Conservation (phyloP, 2,113 vertebrate species). For the Crotophaga sulcirostris region DNA sequence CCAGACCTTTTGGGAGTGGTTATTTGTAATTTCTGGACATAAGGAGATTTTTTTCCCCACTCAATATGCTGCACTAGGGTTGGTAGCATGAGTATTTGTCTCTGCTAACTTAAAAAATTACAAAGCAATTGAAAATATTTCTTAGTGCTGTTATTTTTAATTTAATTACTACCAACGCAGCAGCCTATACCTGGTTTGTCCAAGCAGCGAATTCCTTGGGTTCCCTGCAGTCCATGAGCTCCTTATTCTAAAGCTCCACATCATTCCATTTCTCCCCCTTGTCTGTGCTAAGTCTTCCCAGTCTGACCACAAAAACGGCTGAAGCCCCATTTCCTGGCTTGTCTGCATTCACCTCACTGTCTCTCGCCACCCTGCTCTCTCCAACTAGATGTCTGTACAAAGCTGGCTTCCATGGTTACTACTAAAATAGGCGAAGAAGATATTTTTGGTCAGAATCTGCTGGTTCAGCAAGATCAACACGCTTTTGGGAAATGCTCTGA, state of each 20-base stretch:
- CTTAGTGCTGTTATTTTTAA: neutral
- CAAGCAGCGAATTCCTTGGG: neutral
- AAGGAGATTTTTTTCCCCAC: neutral
- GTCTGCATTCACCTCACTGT: constrained; percentile 10
- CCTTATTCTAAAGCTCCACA: neutral
- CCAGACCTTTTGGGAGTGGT: neutral
- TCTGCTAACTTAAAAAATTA: neutral
- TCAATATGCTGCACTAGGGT: neutral
- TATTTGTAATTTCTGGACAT: neutral
- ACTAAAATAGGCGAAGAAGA: constrained; percentile 56
- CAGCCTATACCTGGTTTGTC: neutral
- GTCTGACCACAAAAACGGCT: neutral
- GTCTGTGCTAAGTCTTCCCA: neutral
- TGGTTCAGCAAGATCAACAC: constrained; percentile 53
- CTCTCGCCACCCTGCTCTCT: neutral
- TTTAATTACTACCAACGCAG: neutral
- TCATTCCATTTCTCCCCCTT: neutral
- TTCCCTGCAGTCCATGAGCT: neutral
- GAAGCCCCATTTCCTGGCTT: neutral
- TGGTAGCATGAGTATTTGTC: neutral
- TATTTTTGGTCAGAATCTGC: constrained; percentile 65
- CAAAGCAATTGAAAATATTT: neutral
- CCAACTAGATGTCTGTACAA: neutral
- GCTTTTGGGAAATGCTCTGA: constrained; percentile 36
- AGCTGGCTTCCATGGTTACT: constrained; percentile 67